A percentile compares a stretch with the other conserved stretches of the same genome.
These are phyloP conservation scores for Ecdyonurus torrentis DNA, from an alignment of 2,888 invertebrate genomes.

Conservation along the genomic window DNA sequence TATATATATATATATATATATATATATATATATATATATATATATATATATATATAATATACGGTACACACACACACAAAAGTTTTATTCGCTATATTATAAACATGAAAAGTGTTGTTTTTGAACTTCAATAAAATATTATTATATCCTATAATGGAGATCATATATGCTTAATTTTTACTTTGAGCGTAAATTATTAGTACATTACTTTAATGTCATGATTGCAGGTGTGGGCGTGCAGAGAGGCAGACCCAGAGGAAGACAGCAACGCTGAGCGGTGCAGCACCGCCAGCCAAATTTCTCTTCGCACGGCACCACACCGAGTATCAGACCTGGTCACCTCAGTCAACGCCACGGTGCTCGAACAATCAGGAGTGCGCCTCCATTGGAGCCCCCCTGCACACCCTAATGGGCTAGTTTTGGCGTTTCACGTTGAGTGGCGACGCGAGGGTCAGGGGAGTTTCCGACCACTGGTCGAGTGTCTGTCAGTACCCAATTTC, in stretches of 20 bases:
- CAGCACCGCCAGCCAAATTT: slow-evolving; percentile 7
- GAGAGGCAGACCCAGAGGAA: slow-evolving; percentile 22
- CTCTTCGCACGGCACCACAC: slow-evolving; percentile 5
- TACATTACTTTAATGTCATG: not conserved
- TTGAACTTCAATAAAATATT: too few relatives aligned
- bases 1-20: too few relatives aligned
- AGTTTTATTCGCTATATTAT: too few relatives aligned
- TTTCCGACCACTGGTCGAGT: slow-evolving; percentile 27
- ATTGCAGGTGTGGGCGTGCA: slow-evolving; percentile 38
- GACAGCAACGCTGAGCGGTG: slow-evolving; percentile 9
- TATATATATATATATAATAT: too few relatives aligned
- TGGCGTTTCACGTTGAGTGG: slow-evolving; percentile 42
- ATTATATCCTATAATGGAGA: too few relatives aligned
- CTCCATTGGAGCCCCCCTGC: slow-evolving; percentile 39
- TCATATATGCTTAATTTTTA: too few relatives aligned
- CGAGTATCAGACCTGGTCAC: slow-evolving; percentile 4
- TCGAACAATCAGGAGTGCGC: slow-evolving; percentile 11
- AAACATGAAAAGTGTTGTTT: too few relatives aligned
- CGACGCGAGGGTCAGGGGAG: slow-evolving; percentile 20
- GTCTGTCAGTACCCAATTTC: slow-evolving; percentile 28
- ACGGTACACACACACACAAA: too few relatives aligned
- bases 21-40: too few relatives aligned
- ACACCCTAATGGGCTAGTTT: slow-evolving; percentile 45
- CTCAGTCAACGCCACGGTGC: not conserved
- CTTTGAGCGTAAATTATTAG: not conserved